A percentile compares a stretch with the other conserved stretches of the same genome.
Evolutionary conservation across 2,797 vertebrate species (phyloP).

Genomic region (Amniataba percoides): DNA sequence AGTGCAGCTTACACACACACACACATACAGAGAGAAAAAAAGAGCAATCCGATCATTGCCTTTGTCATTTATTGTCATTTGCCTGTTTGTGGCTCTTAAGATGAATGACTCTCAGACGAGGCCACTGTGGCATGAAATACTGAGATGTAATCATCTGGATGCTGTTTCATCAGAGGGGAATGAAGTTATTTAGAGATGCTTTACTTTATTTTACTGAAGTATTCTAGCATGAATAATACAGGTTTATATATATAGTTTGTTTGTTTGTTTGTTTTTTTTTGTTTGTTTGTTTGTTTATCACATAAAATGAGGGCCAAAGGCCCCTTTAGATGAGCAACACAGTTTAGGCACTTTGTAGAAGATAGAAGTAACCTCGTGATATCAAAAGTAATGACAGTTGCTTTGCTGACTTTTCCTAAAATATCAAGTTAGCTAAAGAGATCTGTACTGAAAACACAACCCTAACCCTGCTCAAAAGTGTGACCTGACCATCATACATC

Average conservation of each 20-base stretch:
- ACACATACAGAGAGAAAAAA: slow-evolving; percentile 15
- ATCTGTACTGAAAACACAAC: no score
- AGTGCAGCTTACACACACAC: slow-evolving; percentile 21
- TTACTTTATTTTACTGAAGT: neutral
- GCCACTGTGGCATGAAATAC: slow-evolving; percentile 71
- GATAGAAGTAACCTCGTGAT: no score
- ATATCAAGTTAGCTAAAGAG: no score
- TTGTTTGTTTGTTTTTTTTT: neutral
- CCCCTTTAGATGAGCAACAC: neutral
- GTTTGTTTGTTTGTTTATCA: neutral
- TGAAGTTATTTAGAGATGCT: neutral
- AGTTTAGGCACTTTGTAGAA: no score
- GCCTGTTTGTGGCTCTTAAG: slow-evolving; percentile 59
- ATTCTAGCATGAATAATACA: neutral
- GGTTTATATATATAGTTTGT: no score
- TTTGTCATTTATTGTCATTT: neutral
- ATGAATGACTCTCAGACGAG: slow-evolving; percentile 66
- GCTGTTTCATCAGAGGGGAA: slow-evolving; percentile 48
- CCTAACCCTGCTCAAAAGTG: no score
- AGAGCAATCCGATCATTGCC: slow-evolving; percentile 60
- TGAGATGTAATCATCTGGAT: slow-evolving; percentile 73
- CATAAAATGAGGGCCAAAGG: neutral
- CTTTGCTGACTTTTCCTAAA: no score
- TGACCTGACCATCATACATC: no score
- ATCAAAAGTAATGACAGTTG: neutral